Conservation (phyloP, 2,113 vertebrate genomes). For the Danio rerio region DNA sequence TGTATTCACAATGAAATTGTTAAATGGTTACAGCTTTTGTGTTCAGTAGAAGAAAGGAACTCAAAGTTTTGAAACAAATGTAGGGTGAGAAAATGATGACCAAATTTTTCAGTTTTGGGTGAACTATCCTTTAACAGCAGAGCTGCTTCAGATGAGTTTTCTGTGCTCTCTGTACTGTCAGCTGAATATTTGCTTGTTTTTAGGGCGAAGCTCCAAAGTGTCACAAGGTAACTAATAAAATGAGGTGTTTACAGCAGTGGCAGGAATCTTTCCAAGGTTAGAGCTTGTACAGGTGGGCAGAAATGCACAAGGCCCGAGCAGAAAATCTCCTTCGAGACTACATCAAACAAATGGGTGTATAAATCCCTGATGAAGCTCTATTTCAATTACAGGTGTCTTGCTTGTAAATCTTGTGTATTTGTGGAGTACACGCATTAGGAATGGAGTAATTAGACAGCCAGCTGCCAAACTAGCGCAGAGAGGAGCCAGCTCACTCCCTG, state of each 20-base stretch:
- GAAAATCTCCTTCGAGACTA: constrained; percentile 29
- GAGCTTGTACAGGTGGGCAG: not conserved
- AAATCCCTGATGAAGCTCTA: constrained; percentile 49
- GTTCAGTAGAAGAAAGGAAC: no score
- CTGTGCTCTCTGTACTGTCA: not conserved
- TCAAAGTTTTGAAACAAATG: no score
- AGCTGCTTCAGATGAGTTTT: not conserved
- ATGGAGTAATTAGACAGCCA: constrained; percentile 48
- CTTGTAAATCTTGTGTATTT: constrained; percentile 45
- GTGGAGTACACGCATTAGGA: constrained; percentile 30
- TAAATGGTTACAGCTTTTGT: no score
- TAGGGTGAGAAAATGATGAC: no score
- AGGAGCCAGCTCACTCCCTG: constrained; percentile 1
- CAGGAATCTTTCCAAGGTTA: constrained; percentile 23
- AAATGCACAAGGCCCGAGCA: not conserved
- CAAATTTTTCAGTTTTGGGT: no score
- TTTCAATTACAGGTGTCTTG: constrained; percentile 45
- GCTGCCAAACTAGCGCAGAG: constrained; percentile 9
- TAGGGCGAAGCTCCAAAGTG: not conserved
- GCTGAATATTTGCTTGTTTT: not conserved
- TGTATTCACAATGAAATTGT: no score
- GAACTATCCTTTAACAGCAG: not conserved
- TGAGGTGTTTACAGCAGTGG: not conserved
- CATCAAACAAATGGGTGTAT: constrained; percentile 49
- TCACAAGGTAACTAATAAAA: constrained; percentile 5